A percentile compares a stretch with the other conserved stretches of the same genome.
Evolutionary conservation across 2,888 invertebrate genomes (phyloP).

Genomic region (Lepeophtheirus nordmannii): DNA sequence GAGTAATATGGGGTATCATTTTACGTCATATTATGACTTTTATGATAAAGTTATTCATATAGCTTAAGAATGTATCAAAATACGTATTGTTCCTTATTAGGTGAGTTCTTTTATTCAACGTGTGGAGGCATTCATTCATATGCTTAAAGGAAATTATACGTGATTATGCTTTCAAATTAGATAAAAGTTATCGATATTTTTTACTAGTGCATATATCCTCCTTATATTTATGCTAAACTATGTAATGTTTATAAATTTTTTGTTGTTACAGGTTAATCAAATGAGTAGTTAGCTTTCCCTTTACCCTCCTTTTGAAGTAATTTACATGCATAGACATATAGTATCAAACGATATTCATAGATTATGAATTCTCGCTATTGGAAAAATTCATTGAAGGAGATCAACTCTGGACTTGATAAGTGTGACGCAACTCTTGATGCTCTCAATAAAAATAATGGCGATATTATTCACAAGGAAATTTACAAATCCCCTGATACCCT

Average conservation of each 20-base stretch:
- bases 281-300: background rate
- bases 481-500: constrained; percentile 3
- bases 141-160: no score
- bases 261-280: background rate
- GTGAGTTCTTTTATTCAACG: background rate
- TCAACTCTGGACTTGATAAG: constrained; percentile 8
- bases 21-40: constrained; percentile 75
- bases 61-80: background rate
- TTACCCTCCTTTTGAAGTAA: no score
- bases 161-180: background rate
- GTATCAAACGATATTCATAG: background rate
- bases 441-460: background rate
- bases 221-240: no score
- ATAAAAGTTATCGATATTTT: background rate
- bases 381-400: constrained; percentile 16
- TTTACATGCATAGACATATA: no score
- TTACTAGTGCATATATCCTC: background rate
- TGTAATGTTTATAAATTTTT: background rate
- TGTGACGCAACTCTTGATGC: background rate
- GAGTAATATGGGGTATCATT: constrained; percentile 81
- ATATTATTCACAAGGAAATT: background rate
- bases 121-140: no score
- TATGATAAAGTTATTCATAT: constrained; percentile 15
- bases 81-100: background rate
- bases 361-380: constrained; percentile 1